A percentile compares a stretch with the other conserved stretches of the same genome.
Conservation (phyloP, 2,888 invertebrate species). For the Hermaeophaga mercurialis region DNA sequence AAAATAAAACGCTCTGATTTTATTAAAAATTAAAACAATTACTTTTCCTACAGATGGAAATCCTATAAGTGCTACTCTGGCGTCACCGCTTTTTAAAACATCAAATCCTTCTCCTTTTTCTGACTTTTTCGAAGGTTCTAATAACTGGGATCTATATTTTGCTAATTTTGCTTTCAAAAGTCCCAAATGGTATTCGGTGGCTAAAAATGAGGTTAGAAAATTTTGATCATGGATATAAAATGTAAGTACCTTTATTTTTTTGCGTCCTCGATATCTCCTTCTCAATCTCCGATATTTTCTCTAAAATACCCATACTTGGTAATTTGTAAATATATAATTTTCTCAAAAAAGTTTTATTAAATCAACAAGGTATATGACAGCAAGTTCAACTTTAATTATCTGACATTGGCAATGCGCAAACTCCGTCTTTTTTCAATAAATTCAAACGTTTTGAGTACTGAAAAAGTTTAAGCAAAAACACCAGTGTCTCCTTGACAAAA, state of each 20-base stretch:
- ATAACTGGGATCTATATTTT: slow-evolving; percentile 89
- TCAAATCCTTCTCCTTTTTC: slow-evolving; percentile 98
- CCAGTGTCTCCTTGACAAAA: too few species aligned
- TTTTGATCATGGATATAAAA: neutral
- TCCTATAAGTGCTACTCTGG: slow-evolving; percentile 95
- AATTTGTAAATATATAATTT: too few species aligned
- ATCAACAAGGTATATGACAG: too few species aligned
- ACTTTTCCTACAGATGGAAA: slow-evolving; percentile 98
- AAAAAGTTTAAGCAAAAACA: too few species aligned
- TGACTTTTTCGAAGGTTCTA: slow-evolving; percentile 93
- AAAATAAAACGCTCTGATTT: neutral
- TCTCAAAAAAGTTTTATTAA: too few species aligned
- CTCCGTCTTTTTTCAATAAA: too few species aligned
- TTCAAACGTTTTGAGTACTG: too few species aligned
- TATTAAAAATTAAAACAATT: slow-evolving; percentile 41
- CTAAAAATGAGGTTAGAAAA: slow-evolving; percentile 61
- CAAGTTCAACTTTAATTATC: too few species aligned
- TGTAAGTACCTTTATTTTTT: slow-evolving; percentile 91
- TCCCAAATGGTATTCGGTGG: slow-evolving; percentile 99
- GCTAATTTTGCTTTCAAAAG: slow-evolving; percentile 95
- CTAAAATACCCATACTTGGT: slow-evolving; percentile 90
- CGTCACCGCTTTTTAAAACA: slow-evolving; percentile 99
- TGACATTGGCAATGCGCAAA: too few species aligned
- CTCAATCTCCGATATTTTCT: slow-evolving; percentile 98
- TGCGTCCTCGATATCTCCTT: slow-evolving; percentile 98